Evolutionary conservation across 2,113 vertebrate genomes (phyloP).

Genomic region (Anhinga anhinga): DNA sequence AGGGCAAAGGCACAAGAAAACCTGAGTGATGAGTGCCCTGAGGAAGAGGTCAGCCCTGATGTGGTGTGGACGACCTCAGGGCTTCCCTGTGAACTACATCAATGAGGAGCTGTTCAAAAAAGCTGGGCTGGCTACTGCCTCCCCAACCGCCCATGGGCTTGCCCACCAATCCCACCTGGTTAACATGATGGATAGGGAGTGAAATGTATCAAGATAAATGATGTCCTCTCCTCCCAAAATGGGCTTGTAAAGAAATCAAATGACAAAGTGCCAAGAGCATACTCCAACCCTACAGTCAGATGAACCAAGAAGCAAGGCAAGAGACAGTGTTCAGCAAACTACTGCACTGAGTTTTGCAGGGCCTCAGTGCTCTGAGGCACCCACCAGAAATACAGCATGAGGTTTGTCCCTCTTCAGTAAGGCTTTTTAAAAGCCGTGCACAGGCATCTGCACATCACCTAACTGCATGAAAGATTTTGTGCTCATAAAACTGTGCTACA

Average conservation of each 20-base stretch:
- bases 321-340: neutral
- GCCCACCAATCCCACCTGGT: conserved; percentile 5
- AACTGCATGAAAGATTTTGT: neutral
- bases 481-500: neutral
- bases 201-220: neutral
- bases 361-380: neutral
- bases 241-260: neutral
- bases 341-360: neutral
- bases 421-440: neutral
- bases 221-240: neutral
- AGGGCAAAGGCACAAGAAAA: conserved; percentile 18
- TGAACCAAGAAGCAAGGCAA: neutral
- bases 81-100: neutral
- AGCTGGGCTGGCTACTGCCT: neutral
- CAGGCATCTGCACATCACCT: neutral
- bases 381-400: neutral
- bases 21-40: neutral
- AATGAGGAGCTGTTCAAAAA: neutral
- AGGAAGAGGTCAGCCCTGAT: neutral
- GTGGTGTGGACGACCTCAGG: neutral
- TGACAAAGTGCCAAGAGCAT: neutral
- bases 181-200: neutral
- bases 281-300: neutral
- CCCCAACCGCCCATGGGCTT: neutral
- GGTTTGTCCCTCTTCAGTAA: neutral